Evolutionary conservation across 2,888 invertebrate species (phyloP), one percentile per base, ranked within the genome.

Genomic region (Amiota communis): DNA sequence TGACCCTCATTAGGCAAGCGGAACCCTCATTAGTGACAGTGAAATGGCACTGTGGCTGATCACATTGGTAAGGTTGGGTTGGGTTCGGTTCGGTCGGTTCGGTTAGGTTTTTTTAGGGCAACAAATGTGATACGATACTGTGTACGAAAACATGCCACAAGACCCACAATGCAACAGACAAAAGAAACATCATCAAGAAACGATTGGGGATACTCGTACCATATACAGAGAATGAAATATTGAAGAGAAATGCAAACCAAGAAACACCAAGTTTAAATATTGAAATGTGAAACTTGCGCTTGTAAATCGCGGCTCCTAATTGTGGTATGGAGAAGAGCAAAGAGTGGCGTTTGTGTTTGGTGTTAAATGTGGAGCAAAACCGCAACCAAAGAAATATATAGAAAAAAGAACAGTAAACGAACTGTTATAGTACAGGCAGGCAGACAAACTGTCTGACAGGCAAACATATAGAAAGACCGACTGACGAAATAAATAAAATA

Each of bases 271-370:
- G 8, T 47, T 12, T 47, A 64, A 64, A 47, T 64, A 64, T 64
- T 65, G 65, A 47, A 65, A 65, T 65, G 17, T 17, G 65, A 65
- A 48, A 65, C 65, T 65, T 48, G n/a, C 15, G n/a, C 10, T 13
- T 8, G 65, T 11, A 48, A 65, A 65, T 48, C 48, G 48, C n/a
- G 48, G 59, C 59, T n/a, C 13, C 10, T 20, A 59, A 20, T 59
- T 15, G 15, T 12, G 59, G 59, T 59, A 17, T 59, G 59, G 9
- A 12, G 23, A 12, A n/a, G 59, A n/a, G n/a, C 23, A 59, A 46
- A 57, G 15, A 17, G 57, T n/a, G 6, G 57, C n/a, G 15, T 1
- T 10, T 20, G 17, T 17, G 57, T 57, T 12, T 17, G 9, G 17
- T 57, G 53, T 53, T 53, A 13, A 57, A n/a, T 57, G 17, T 57